Base-by-base conservation (phyloP, 2,888 invertebrate species). In the Macrophya annulata region DNA sequence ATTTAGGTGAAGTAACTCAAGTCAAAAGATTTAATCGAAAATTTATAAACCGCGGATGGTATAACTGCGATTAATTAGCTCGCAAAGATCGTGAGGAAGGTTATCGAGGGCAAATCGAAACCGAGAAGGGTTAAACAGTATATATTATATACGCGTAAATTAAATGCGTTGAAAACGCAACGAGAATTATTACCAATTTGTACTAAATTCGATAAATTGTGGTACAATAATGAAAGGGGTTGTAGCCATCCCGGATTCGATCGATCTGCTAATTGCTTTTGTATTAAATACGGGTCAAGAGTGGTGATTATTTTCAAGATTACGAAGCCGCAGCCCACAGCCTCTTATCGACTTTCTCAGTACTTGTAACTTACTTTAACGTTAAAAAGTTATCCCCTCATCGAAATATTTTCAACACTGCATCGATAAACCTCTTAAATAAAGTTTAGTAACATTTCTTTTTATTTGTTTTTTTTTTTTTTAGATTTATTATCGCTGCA, bases 231-330 rank as follows among this genome's bases (percentile, higher is more conserved):
- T 17, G 10, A 12, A 74, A 43, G 45, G 45, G 45, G 45, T 74
- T 74, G 45, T 15, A 45, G 25, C 68, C 37, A 5, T n/a, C 37
- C 37, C 37, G 15, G 68, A 17, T 37, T 68, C 15, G 10, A 68
- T 68, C 68, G 68, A 68, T 68, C 68, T 68, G 37, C 45, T 48
- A 48, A 74, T 48, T 74, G 21, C 45, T 25, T 74, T 45, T 74
- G 45, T 74, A 74, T 48, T 21, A 21, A 43, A 74, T 74, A 48
- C 74, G 45, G 74, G 74, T 45, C 74, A 74, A 74, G 74, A 45
- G 74, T 74, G 74, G 43, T 45, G 40, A 74, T 74, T 74, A 48
- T 43, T 74, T 74, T 45, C 45, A 45, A 43, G 74, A 9, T 74
- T 45, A 21, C 25, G n/a, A 48, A 55, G n/a, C 55, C 55, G 55